Base-by-base conservation (phyloP, 2,797 vertebrate species). In the Chloroceryle inda region DNA sequence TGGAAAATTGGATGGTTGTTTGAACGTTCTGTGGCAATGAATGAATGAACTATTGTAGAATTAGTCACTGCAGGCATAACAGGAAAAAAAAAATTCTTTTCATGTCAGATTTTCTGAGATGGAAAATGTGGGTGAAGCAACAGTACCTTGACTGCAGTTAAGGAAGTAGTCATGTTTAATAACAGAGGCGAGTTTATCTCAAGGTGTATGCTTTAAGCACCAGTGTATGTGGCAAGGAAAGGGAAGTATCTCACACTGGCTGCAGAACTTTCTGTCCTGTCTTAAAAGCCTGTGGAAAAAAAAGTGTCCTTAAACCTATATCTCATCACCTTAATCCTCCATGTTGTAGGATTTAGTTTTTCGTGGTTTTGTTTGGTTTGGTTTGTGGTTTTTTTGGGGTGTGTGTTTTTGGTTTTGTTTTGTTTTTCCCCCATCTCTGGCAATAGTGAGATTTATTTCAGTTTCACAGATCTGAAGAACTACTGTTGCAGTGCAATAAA, bases 21-120 rank as follows among this genome's bases (percentile, higher is more conserved):
- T 64, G 92, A 91, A 76, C 75, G 96, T 94, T 96, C 84, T 83
- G 94, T 85, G 98, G 97, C 97, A 96, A 92, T 92, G 93, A 98
- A 98, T 98, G 98, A 98, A 98, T 94, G 97, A 96, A 97, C 98
- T 97, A 98, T 98, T 98, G 98, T 98, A 96, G 82, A 73, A 35
- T 97, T 97, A 97, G 97, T 98, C 97, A 97, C 92, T 94, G 86
- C 78, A 90, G 75, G 95, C 86, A 94, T 61, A 94, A 94, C 91
- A 75, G 85, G 67, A 85, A 88, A 95, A 80, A 72, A 81, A 68
- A 20, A 24, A 21, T n/a, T 71, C 82, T 92, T 92, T 96, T 97
- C 80, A 80, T 94, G 75, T 92, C 95, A 97, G 96, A 96, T 69
- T 96, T 98, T 97, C 94, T 95, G 89, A 95, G 90, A 68, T n/a